These are phyloP conservation scores for Salmo trutta DNA, from an alignment of 2,797 vertebrate genomes.

Conservation along the genomic window DNA sequence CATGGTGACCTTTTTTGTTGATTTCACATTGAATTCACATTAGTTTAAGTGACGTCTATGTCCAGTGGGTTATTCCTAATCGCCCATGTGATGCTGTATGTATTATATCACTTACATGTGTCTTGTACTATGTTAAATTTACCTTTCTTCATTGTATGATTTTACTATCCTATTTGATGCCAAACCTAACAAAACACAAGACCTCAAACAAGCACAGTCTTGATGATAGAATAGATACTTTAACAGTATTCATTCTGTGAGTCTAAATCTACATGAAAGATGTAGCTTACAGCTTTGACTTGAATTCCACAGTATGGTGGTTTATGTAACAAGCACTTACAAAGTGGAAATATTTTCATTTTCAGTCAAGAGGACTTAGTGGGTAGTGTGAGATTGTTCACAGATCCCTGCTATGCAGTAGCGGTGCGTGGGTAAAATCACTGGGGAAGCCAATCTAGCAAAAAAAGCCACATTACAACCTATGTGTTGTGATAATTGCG, in stretches of 20 bases:
- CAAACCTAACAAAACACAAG: background rate
- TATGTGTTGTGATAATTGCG: no score
- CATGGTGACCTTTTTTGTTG: no score
- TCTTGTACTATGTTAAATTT: background rate
- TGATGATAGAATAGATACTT: background rate
- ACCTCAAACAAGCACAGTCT: background rate
- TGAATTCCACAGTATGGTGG: background rate
- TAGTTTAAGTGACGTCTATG: no score
- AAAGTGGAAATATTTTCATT: constrained; percentile 15
- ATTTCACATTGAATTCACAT: no score
- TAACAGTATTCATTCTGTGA: background rate
- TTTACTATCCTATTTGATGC: background rate
- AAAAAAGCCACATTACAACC: no score
- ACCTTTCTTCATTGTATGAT: background rate
- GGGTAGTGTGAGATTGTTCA: no score
- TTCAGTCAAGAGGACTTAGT: background rate
- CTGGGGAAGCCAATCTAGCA: no score
- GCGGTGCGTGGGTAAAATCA: no score
- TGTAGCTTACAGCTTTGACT: background rate
- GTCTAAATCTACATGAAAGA: background rate
- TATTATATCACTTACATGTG: background rate
- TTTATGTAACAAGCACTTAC: constrained; percentile 8
- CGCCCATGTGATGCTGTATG: background rate
- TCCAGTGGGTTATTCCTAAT: background rate
- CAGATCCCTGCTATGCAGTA: no score